Percentiles rank a stretch among this genome's conserved stretches.
Evolutionary conservation across 2,113 vertebrate species (phyloP).

Genomic region (Marmota flaviventris): DNA sequence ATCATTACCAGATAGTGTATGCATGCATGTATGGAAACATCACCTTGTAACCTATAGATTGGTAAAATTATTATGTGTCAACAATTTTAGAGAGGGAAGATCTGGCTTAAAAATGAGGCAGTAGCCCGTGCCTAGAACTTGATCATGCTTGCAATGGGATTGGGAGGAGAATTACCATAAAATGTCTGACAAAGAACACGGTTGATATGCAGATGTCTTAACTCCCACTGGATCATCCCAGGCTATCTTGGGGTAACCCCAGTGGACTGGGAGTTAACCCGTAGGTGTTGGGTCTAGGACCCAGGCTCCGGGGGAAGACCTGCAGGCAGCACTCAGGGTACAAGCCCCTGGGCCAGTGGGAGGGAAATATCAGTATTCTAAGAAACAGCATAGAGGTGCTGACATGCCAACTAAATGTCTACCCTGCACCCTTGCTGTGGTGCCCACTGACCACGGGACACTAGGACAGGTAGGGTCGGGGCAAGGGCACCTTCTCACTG

Average conservation of each 20-base stretch:
- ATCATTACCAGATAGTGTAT: background rate
- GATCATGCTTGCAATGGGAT: rapidly evolving
- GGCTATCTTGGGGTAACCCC: rapidly evolving
- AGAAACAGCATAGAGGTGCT: rapidly evolving
- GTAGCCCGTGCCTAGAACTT: rapidly evolving
- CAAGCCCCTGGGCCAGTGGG: background rate
- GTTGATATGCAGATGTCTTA: rapidly evolving
- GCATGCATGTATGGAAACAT: background rate
- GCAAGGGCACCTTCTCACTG: background rate
- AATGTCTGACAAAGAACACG: background rate
- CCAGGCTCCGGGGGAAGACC: background rate
- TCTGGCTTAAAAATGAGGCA: background rate
- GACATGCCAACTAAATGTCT: rapidly evolving
- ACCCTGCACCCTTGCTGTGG: background rate
- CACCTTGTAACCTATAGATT: background rate
- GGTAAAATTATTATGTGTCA: background rate
- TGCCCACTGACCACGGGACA: background rate
- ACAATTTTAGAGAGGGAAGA: background rate
- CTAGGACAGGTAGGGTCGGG: background rate
- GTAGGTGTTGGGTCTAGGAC: background rate
- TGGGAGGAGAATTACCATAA: background rate
- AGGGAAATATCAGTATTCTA: background rate
- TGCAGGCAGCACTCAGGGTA: background rate
- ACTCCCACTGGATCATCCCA: background rate
- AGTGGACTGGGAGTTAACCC: background rate